Percentiles rank a stretch among this genome's conserved stretches.
Evolutionary conservation across 2,797 vertebrate genomes (phyloP).

Genomic region (Orientallactaga sibirica): DNA sequence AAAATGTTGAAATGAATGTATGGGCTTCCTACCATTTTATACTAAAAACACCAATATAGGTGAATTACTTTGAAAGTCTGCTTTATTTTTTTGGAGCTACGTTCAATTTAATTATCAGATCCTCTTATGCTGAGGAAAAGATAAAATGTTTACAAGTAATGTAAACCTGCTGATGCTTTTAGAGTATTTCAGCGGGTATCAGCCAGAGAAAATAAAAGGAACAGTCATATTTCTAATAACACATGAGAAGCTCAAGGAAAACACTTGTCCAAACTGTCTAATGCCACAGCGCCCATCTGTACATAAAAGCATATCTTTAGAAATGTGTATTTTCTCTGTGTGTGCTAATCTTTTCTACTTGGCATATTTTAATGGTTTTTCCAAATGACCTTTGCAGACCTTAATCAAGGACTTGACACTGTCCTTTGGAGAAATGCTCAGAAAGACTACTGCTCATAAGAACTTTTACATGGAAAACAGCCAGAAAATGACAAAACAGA

Average conservation of each 20-base stretch:
- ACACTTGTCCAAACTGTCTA: conserved; percentile 78
- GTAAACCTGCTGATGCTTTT: conserved; percentile 67
- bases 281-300: conserved; percentile 63
- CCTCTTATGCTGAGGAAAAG: conserved; percentile 51
- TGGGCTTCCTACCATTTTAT: not conserved
- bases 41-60: conserved; percentile 18
- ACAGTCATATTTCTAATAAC: conserved; percentile 81
- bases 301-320: conserved; percentile 66
- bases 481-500: conserved; percentile 78
- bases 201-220: conserved; percentile 75
- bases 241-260: conserved; percentile 73
- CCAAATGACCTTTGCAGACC: conserved; percentile 85
- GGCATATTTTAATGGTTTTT: conserved; percentile 82
- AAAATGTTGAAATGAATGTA: conserved; percentile 33
- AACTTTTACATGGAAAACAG: conserved; percentile 77
- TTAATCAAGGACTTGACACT: conserved; percentile 83
- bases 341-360: conserved; percentile 72
- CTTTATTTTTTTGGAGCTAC: conserved; percentile 11
- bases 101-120: conserved; percentile 50
- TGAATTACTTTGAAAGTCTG: conserved; percentile 53
- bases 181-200: conserved; percentile 72
- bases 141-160: conserved; percentile 72
- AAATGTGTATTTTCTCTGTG: conserved; percentile 75
- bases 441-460: conserved; percentile 77
- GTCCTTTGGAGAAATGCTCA: conserved; percentile 82